phyloP scores from a whole-genome alignment of 2,888 invertebrate species.

The Drosophila mulleri region DNA sequence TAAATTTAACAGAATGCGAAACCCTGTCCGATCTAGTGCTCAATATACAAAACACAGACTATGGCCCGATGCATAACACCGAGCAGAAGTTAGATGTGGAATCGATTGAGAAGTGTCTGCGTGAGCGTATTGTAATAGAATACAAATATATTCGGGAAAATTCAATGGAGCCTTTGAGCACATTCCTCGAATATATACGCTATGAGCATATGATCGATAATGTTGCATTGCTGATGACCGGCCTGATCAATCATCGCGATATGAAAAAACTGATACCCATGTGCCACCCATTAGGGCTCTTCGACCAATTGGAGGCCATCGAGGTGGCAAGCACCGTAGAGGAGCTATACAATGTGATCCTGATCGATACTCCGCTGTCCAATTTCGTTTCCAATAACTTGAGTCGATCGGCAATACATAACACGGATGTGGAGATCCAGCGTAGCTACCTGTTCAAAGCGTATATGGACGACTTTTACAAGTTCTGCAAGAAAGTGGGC shows the following conservation, averaged over 20 bases:
- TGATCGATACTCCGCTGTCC: slow-evolving; percentile 98
- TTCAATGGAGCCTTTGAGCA: slow-evolving; percentile 97
- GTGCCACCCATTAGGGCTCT: slow-evolving; percentile 98
- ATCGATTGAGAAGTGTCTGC: slow-evolving; percentile 96
- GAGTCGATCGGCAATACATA: slow-evolving; percentile 97
- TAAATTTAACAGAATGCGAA: slow-evolving; percentile 99
- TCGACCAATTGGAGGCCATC: slow-evolving; percentile 99
- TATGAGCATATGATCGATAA: slow-evolving; percentile 99
- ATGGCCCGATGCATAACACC: slow-evolving; percentile 92
- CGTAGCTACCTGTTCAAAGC: slow-evolving; percentile 98
- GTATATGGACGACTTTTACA: slow-evolving; percentile 95
- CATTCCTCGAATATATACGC: slow-evolving; percentile 98
- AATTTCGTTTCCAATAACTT: slow-evolving; percentile 99
- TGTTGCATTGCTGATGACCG: slow-evolving; percentile 97
- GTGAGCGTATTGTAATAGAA: slow-evolving; percentile 97
- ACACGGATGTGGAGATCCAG: slow-evolving; percentile 99
- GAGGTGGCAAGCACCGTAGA: slow-evolving; percentile 98
- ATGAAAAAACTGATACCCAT: slow-evolving; percentile 98
- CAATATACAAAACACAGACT: slow-evolving; percentile 98
- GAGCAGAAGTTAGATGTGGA: slow-evolving; percentile 93
- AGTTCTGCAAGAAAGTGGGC: slow-evolving; percentile 95
- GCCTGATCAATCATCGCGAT: slow-evolving; percentile 97
- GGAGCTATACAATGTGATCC: slow-evolving; percentile 97
- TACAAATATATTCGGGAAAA: slow-evolving; percentile 98
- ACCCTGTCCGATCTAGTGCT: slow-evolving; percentile 98